Evolutionary conservation across 1,140 invertebrate genomes (phyloP).

Genomic region (Brachionus rotundiformis): DNA sequence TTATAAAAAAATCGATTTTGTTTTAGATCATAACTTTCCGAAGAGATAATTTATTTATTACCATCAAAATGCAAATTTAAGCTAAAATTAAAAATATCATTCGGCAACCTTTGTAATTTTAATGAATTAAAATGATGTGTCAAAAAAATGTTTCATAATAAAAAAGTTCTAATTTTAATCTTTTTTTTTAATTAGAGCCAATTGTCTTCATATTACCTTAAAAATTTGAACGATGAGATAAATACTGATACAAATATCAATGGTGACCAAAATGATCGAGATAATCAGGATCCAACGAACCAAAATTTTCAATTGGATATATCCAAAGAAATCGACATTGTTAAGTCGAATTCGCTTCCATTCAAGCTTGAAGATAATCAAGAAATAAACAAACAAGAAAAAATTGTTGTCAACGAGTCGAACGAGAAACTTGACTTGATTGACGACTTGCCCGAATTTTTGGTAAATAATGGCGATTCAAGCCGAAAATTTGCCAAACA

Average conservation of each 20-base stretch:
- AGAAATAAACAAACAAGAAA: background rate
- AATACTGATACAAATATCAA: background rate
- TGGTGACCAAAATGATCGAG: background rate
- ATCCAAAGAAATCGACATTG: background rate
- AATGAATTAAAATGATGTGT: no score
- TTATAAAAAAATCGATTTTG: no score
- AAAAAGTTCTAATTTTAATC: no score
- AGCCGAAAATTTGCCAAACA: background rate
- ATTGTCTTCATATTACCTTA: slow-evolving; percentile 49
- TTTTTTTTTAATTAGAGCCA: slow-evolving; percentile 20
- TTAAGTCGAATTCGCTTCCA: background rate
- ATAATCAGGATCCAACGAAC: background rate
- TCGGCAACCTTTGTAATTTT: no score
- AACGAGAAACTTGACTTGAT: slow-evolving; percentile 11
- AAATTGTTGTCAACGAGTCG: background rate
- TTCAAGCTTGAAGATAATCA: background rate
- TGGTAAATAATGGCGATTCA: background rate
- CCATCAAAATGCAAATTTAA: no score
- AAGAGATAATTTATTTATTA: no score
- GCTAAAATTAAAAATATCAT: background rate
- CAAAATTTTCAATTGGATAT: background rate
- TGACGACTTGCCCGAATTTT: slow-evolving; percentile 13
- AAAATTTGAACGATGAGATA: slow-evolving; percentile 14
- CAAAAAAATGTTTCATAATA: no score
- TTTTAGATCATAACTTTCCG: no score